Conservation (phyloP, 1,140 invertebrate species). For the Calliopsis andreniformis region DNA sequence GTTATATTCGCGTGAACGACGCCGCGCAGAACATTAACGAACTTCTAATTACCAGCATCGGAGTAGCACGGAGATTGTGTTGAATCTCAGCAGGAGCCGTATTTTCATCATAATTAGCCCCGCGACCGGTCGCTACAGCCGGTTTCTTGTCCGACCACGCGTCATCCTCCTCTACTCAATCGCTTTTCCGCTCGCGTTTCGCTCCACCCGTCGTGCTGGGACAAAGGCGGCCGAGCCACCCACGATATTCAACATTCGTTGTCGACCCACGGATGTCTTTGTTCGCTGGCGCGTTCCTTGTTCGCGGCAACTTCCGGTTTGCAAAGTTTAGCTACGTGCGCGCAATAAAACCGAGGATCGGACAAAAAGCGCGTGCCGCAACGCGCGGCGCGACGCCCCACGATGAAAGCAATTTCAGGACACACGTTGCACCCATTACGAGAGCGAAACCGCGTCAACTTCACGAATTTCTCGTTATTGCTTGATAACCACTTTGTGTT, state of each 20-base stretch:
- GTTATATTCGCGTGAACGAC: not conserved
- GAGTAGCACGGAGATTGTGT: not conserved
- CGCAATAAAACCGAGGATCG: conserved; percentile 12
- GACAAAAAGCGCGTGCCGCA: not conserved
- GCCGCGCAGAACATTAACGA: not conserved
- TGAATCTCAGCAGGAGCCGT: not conserved
- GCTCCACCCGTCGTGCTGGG: not conserved
- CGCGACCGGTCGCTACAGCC: not conserved
- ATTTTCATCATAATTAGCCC: conserved; percentile 11
- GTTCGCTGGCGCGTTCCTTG: conserved; percentile 6
- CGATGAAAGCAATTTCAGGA: conserved; percentile 27
- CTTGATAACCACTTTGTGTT: conserved; percentile 54
- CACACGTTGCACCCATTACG: conserved; percentile 3
- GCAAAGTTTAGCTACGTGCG: conserved; percentile 18
- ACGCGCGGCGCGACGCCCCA: not conserved
- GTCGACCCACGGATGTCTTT: conserved; percentile 21
- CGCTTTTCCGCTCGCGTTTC: not conserved
- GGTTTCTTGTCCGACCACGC: not conserved
- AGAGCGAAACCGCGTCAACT: conserved; percentile 28
- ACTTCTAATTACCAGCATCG: conserved; percentile 9
- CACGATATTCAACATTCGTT: conserved; percentile 18
- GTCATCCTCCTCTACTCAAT: not conserved
- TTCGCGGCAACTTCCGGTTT: conserved; percentile 30
- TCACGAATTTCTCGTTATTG: conserved; percentile 35
- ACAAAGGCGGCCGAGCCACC: not conserved